Percentiles rank a stretch among this genome's conserved stretches.
These are phyloP conservation scores for Hylomyscus alleni DNA, from an alignment of 2,797 vertebrate species.

Conservation along the genomic window DNA sequence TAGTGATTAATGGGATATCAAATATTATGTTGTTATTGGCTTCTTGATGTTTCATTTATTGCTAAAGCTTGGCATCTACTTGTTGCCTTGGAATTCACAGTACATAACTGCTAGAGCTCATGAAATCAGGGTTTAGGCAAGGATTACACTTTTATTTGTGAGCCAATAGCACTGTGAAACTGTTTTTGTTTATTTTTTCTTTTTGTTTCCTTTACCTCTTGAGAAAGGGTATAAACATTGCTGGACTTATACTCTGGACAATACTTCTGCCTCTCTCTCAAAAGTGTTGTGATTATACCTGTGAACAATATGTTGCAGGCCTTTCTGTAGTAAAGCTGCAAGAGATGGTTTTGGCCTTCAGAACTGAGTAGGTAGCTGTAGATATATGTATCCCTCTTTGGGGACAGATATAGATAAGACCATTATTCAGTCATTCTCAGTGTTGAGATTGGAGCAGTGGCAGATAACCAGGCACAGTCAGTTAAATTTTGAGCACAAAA, in stretches of 20 bases:
- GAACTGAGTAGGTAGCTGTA: not conserved
- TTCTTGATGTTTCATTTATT: constrained; percentile 50
- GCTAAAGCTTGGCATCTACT: constrained; percentile 43
- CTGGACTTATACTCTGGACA: not conserved
- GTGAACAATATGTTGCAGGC: fast-evolving
- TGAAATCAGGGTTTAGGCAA: not conserved
- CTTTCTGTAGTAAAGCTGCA: fast-evolving
- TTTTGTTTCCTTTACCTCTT: not conserved
- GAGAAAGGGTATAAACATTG: not conserved
- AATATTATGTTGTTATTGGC: not conserved
- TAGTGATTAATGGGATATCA: not conserved
- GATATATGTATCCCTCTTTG: constrained; percentile 8
- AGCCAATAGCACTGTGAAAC: not conserved
- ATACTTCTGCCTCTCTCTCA: not conserved
- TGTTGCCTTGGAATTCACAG: not conserved
- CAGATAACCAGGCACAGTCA: constrained; percentile 52
- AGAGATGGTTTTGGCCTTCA: not conserved
- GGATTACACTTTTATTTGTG: fast-evolving
- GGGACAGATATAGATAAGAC: constrained; percentile 59
- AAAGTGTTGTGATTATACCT: not conserved
- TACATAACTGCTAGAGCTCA: not conserved
- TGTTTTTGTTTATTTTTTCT: not conserved
- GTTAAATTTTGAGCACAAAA: constrained; percentile 63
- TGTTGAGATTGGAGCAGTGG: not conserved
- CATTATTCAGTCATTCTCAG: not conserved